Evolutionary conservation across 2,797 vertebrate genomes (phyloP), one percentile per base, ranked within the genome.

Genomic region (Prunella strophiata): DNA sequence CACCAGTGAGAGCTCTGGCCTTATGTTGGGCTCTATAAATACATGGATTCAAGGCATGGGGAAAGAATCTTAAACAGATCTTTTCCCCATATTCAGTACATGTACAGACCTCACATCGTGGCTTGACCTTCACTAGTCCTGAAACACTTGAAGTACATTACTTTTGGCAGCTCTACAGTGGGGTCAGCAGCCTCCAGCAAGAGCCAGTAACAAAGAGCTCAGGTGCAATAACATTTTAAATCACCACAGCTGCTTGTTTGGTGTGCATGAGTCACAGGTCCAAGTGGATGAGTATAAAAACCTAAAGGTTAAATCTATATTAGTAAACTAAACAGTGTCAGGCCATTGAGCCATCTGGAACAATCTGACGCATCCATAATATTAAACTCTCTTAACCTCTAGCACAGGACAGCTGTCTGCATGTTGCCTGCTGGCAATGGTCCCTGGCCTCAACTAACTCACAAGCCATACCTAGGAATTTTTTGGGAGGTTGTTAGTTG

Each of bases 201-300:
- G 73, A 93, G 93, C 94, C 96, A 96, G 85, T 81, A 94, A 96
- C 95, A 91, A 96, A 94, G 87, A 92, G 23, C 86, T 96, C 96
- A 96, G 96, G 96, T 96, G 91, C 89, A 96, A 88, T 81, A 96
- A 91, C 94, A 95, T 95, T 79, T 96, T 95, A 96, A 96, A 94
- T 94, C 95, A 96, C 85, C 76, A 66, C 95, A 95, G 95, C 82
- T 95, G 95, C 79, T 84, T 72, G 34, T 91, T 94, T 90, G 88
- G 89, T 14, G 1, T 78, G 71, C 9, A 5, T 91, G 88, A 94
- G 91, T 88, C 91, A 95, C 66, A 54, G 73, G 76, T 68, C 89
- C 83, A 75, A 91, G 70, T 70, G 76, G 79, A 85, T 45, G 58
- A 94, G 79, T 75, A 72, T 75, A 72, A 94, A 94, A 95, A 62